A percentile compares a stretch with the other conserved stretches of the same genome.
Evolutionary conservation across 2,113 vertebrate genomes (phyloP).

Genomic region (Urocolius indicus): DNA sequence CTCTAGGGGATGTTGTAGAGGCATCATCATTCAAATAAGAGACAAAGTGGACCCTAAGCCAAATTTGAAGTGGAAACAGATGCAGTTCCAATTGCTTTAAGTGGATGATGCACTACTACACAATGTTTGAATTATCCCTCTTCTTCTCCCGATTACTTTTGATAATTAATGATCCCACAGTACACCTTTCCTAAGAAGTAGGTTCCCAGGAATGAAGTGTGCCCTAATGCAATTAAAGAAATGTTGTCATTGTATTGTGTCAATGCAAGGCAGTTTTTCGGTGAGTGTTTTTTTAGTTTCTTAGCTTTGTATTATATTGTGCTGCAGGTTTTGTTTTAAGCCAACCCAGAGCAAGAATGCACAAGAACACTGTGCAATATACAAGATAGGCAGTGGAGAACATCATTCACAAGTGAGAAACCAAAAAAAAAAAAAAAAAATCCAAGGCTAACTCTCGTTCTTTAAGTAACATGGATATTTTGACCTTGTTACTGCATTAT

Average conservation of each 20-base stretch:
- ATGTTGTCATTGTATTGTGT: conserved; percentile 1
- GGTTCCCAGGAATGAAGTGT: conserved; percentile 13
- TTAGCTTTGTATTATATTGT: background rate
- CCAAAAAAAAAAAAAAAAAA: background rate
- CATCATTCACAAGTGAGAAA: background rate
- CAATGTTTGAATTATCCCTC: conserved; percentile 47
- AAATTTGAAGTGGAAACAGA: conserved; percentile 69
- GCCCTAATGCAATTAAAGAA: conserved; percentile 34
- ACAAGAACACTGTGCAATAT: background rate
- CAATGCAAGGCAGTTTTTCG: background rate
- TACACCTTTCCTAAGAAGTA: conserved; percentile 56
- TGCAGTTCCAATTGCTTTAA: conserved; percentile 60
- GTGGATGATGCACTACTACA: conserved; percentile 47
- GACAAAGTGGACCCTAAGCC: conserved; percentile 47
- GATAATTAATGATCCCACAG: conserved; percentile 63
- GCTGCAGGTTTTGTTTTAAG: background rate
- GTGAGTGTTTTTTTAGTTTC: background rate
- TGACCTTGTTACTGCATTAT: background rate
- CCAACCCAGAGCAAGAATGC: background rate
- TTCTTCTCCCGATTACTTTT: conserved; percentile 45
- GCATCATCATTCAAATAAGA: conserved; percentile 11
- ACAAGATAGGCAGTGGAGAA: background rate
- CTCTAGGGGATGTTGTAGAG: conserved; percentile 14
- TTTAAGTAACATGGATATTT: background rate
- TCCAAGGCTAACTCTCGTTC: background rate